Base-by-base conservation (phyloP, 2,113 vertebrate species). In the Rhinopomastus cyanomelas region DNA sequence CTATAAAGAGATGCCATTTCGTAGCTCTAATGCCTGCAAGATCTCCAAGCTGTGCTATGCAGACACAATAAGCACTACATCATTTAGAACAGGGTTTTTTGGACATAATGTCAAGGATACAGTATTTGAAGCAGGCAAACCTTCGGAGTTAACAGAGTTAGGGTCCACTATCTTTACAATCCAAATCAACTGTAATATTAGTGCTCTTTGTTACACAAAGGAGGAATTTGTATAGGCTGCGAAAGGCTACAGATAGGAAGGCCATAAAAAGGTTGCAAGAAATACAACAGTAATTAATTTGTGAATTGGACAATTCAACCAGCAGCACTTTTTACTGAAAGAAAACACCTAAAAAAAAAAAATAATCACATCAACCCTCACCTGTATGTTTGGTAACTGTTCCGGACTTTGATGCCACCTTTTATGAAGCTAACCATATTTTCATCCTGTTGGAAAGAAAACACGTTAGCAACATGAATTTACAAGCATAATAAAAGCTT, bases 381-480 rank as follows among this genome's bases (percentile, higher is more conserved):
- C 99, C 99, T 99, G 97, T 99, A 99, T 11, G 98, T 99, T 97
- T 99, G 98, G 95, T 98, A 99, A 96, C 99, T 99, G 97, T 99
- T 99, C 88, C 98, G 98, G 93, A 99, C 98, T 98, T 98, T 99
- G 96, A 99, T 99, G 94, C 99, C 98, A 3, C 99, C 99, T 97
- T 99, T 99, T 95, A 99, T 99, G 95, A 99, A 99, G 96, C 98
- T 99, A 94, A 99, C 99, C 99, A 99, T 99, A 96, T 98, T 99
- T 97, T 99, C 99, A 94, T 99, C 99, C 99, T 99, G 94, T 78
- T 81, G 83, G 77, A 92, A 94, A 66, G 65, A 89, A 82, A 96
- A 78, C 30, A 84, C 22, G 79, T 66, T 18, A 81, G 32, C 60
- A 55, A 8, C 12, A 66, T 12, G 46, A 73, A 67, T 59, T 60